These are phyloP conservation scores for Dicycla oo DNA, from an alignment of 2,888 invertebrate species.

Conservation along the genomic window DNA sequence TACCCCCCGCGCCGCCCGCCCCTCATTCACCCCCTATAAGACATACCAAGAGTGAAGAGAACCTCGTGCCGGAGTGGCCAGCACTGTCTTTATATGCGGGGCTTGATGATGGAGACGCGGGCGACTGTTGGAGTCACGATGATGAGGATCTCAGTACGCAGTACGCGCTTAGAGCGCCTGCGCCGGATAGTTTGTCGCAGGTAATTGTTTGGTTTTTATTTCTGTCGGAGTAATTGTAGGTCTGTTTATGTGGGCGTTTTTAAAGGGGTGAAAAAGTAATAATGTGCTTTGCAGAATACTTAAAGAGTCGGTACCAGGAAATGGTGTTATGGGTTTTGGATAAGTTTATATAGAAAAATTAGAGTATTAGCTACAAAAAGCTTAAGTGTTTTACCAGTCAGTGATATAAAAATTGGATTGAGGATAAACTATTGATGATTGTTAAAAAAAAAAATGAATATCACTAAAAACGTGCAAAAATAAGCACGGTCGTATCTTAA, in stretches of 20 bases:
- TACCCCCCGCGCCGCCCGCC: slow-evolving; percentile 94
- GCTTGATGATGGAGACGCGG: slow-evolving; percentile 84
- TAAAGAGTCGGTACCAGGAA: too few relatives aligned
- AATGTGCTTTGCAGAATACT: neutral
- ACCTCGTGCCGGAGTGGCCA: slow-evolving; percentile 92
- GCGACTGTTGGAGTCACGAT: slow-evolving; percentile 98
- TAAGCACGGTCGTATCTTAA: too few relatives aligned
- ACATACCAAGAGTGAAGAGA: slow-evolving; percentile 98
- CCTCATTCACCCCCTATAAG: slow-evolving; percentile 93
- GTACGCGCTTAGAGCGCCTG: slow-evolving; percentile 80
- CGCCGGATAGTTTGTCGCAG: slow-evolving; percentile 94
- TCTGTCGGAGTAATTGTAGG: neutral
- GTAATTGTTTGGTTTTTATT: slow-evolving; percentile 78
- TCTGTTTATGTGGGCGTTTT: neutral
- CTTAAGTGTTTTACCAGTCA: too few relatives aligned
- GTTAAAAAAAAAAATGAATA: too few relatives aligned
- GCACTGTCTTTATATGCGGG: slow-evolving; percentile 84
- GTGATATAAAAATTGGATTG: too few relatives aligned
- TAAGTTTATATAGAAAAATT: too few relatives aligned
- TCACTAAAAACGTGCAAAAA: too few relatives aligned
- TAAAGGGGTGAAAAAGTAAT: too few relatives aligned
- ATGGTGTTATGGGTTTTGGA: too few relatives aligned
- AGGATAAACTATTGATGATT: too few relatives aligned
- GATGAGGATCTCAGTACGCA: slow-evolving; percentile 95
- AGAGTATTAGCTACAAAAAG: too few relatives aligned